These are phyloP conservation scores for Cyclophora punctaria DNA, from an alignment of 2,888 invertebrate species.

Conservation along the genomic window DNA sequence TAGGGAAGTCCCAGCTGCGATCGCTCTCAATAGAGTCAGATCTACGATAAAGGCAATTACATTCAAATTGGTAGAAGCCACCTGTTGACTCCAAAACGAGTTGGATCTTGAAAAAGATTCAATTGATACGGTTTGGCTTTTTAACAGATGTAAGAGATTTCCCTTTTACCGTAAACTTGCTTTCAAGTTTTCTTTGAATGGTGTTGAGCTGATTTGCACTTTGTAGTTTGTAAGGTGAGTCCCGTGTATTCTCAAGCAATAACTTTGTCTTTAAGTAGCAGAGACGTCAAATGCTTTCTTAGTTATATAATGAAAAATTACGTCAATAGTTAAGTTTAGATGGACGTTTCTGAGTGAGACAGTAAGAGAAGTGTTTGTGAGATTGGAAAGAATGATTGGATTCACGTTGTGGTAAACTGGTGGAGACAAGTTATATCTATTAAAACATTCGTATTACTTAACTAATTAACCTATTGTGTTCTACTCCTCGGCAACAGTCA, in stretches of 20 bases:
- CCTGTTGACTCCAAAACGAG: slow-evolving; percentile 57
- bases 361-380: too few species aligned
- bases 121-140: slow-evolving; percentile 52
- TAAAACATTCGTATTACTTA: too few species aligned
- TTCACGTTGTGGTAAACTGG: too few species aligned
- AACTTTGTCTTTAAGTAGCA: slow-evolving; percentile 7
- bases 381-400: too few species aligned
- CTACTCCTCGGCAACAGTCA: too few species aligned
- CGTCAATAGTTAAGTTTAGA: too few species aligned
- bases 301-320: too few species aligned
- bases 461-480: too few species aligned
- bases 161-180: slow-evolving; percentile 2
- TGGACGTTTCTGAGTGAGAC: too few species aligned
- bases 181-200: slow-evolving; percentile 2
- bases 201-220: slow-evolving; percentile 4
- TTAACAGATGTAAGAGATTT: slow-evolving; percentile 43
- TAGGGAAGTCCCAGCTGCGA: slow-evolving; percentile 13
- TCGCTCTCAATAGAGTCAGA: slow-evolving; percentile 20
- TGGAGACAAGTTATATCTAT: too few species aligned
- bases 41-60: slow-evolving; percentile 50
- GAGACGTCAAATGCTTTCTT: too few species aligned
- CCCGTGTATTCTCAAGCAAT: slow-evolving; percentile 61
- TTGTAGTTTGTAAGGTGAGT: slow-evolving; percentile 1
- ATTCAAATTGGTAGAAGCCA: slow-evolving; percentile 64
- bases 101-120: slow-evolving; percentile 54